Evolutionary conservation across 1,140 invertebrate species (phyloP).

Genomic region (Listronotus bonariensis): DNA sequence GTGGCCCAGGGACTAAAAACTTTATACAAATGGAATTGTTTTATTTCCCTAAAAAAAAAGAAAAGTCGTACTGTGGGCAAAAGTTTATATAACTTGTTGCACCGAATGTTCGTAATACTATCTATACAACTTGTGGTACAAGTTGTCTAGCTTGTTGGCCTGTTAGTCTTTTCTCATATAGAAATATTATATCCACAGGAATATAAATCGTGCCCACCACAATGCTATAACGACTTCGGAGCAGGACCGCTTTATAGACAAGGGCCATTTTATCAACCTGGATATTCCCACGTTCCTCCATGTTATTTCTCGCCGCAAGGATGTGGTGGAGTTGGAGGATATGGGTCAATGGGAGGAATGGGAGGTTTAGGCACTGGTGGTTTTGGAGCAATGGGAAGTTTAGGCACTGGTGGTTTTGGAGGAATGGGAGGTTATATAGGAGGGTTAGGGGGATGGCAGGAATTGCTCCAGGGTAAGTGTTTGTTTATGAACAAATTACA

Average conservation of each 20-base stretch:
- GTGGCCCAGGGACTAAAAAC: no score
- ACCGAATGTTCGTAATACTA: no score
- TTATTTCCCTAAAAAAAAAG: no score
- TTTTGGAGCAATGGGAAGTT: background rate
- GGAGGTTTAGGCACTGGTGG: background rate
- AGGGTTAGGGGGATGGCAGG: no score
- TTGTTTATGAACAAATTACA: no score
- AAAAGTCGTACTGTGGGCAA: no score
- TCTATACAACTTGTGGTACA: no score
- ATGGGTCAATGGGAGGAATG: conserved; percentile 2
- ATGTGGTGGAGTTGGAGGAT: conserved; percentile 5
- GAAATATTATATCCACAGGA: background rate
- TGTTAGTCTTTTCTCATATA: no score
- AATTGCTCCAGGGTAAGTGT: background rate
- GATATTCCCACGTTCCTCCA: conserved; percentile 34
- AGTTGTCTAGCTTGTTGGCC: no score
- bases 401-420: background rate
- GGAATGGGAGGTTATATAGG: background rate
- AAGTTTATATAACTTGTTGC: no score
- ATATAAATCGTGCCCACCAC: conserved; percentile 30
- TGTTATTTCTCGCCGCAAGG: conserved; percentile 31
- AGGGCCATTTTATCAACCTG: conserved; percentile 43
- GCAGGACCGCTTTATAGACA: conserved; percentile 43
- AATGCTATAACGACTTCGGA: conserved; percentile 46
- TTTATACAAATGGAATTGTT: no score